Evolutionary conservation across 2,888 invertebrate genomes (phyloP).

Genomic region (Calameuta idolon): DNA sequence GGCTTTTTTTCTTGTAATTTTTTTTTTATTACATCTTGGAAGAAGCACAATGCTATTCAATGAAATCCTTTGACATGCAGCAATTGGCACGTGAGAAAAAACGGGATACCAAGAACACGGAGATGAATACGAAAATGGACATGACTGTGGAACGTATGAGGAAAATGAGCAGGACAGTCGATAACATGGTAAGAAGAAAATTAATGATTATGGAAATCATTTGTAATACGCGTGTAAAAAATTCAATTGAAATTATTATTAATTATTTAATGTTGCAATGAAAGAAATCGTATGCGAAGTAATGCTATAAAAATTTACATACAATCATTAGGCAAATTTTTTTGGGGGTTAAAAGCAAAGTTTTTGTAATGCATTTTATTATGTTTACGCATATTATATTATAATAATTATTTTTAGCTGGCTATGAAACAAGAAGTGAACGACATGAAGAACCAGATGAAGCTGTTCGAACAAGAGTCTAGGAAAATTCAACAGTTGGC

Average conservation of each 20-base stretch:
- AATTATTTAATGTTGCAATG: not conserved
- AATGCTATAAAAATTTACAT: not conserved
- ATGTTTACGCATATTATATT: not conserved
- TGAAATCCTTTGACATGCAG: slow-evolving; percentile 33
- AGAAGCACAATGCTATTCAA: not conserved
- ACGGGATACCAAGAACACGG: slow-evolving; percentile 53
- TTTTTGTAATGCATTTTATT: not conserved
- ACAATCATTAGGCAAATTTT: not conserved
- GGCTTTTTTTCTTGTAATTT: too few species aligned
- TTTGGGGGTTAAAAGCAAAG: not conserved
- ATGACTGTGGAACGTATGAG: slow-evolving; percentile 58
- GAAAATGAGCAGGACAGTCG: slow-evolving; percentile 55
- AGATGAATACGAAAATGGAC: slow-evolving; percentile 54
- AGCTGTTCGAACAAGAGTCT: slow-evolving; percentile 56
- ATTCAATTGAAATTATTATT: not conserved
- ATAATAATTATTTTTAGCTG: not conserved
- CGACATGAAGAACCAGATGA: slow-evolving; percentile 56
- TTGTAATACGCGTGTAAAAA: not conserved
- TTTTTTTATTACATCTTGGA: not conserved
- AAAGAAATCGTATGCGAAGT: not conserved
- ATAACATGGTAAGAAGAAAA: slow-evolving; percentile 52
- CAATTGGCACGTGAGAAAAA: slow-evolving; percentile 57
- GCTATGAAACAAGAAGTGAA: slow-evolving; percentile 45
- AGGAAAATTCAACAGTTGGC: slow-evolving; percentile 58
- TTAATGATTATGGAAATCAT: not conserved